Evolutionary conservation across 1,140 invertebrate genomes (phyloP).

Genomic region (Heterodera carotae): DNA sequence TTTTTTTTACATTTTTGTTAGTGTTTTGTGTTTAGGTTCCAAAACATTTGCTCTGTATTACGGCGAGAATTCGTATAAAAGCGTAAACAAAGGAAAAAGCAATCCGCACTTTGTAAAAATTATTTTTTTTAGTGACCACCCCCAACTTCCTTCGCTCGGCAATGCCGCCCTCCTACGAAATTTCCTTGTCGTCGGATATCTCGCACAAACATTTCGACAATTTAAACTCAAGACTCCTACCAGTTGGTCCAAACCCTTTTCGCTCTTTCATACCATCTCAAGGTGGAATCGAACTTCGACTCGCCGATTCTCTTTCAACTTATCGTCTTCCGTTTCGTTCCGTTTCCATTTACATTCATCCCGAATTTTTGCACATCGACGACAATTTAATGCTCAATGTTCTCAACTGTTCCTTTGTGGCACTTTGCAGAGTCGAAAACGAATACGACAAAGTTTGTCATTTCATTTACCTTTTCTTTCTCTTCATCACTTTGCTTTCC

Average conservation of each 20-base stretch:
- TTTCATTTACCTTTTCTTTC: not conserved
- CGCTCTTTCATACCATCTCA: not conserved
- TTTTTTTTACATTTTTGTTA: not conserved
- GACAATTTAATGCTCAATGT: conserved; percentile 37
- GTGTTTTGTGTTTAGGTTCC: conserved; percentile 33
- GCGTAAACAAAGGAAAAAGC: not conserved
- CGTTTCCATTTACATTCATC: conserved; percentile 40
- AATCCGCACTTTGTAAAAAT: not conserved
- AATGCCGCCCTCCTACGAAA: conserved; percentile 27
- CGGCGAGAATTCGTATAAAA: conserved; percentile 5
- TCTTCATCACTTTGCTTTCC: conserved; percentile 1
- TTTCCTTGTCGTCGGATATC: conserved; percentile 41
- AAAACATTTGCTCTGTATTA: not conserved
- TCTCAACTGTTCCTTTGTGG: conserved; percentile 40
- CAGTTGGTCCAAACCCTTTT: not conserved
- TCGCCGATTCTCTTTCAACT: conserved; percentile 24
- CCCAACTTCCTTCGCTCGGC: not conserved
- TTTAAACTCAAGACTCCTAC: not conserved
- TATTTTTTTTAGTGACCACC: conserved; percentile 19
- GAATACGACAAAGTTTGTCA: conserved; percentile 24
- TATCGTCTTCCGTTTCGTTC: conserved; percentile 37
- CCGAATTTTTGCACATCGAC: conserved; percentile 30
- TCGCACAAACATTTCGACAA: conserved; percentile 35
- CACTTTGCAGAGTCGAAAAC: conserved; percentile 35
- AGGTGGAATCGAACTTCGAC: not conserved